Conservation (phyloP, 2,888 invertebrate species). For the Noctuana brunneofusca region DNA sequence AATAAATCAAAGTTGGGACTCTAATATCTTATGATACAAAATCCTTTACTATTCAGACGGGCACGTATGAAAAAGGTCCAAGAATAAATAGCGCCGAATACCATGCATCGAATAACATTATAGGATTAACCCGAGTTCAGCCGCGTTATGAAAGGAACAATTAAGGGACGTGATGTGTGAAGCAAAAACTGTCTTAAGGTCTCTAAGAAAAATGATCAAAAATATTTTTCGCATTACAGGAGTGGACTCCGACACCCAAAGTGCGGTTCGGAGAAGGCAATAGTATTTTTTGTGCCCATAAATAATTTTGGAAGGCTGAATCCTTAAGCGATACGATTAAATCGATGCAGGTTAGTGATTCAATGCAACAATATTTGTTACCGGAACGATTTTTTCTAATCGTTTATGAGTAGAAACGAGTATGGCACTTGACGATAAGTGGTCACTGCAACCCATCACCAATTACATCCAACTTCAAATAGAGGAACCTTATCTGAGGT, state of each 20-base stretch:
- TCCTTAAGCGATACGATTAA: constrained; percentile 33
- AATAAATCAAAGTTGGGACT: constrained; percentile 71
- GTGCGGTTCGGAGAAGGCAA: constrained; percentile 43
- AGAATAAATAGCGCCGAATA: constrained; percentile 48
- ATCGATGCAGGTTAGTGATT: constrained; percentile 10
- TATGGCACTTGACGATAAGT: too few species aligned
- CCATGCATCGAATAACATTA: constrained; percentile 68
- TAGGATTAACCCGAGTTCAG: constrained; percentile 68
- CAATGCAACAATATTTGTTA: constrained; percentile 13
- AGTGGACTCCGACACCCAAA: constrained; percentile 39
- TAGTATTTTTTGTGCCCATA: constrained; percentile 34
- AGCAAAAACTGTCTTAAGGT: constrained; percentile 64
- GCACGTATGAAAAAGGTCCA: constrained; percentile 53
- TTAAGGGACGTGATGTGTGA: constrained; percentile 67
- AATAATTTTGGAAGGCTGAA: constrained; percentile 21
- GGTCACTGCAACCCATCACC: too few species aligned
- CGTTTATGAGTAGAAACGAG: too few species aligned
- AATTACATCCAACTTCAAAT: too few species aligned
- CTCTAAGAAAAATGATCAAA: constrained; percentile 38
- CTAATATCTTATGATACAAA: constrained; percentile 78
- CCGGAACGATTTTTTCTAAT: too few species aligned
- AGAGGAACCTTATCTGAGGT: too few species aligned
- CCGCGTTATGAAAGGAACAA: constrained; percentile 66
- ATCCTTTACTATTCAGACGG: constrained; percentile 74
- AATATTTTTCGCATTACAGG: constrained; percentile 45